Evolutionary conservation across 2,113 vertebrate species (phyloP).

Genomic region (Leucoraja erinaceus): DNA sequence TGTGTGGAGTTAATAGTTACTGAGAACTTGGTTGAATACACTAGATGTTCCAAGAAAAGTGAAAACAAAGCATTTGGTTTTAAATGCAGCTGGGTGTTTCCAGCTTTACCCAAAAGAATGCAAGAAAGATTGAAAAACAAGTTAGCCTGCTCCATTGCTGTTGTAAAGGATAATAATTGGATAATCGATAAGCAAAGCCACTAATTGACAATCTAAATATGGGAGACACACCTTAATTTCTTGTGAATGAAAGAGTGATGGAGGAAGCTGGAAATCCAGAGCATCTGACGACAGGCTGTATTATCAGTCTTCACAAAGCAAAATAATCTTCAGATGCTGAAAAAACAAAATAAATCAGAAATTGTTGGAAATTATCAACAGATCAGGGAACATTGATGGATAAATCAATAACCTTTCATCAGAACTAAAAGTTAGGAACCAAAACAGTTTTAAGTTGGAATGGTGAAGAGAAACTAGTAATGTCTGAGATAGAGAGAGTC

Average conservation of each 20-base stretch:
- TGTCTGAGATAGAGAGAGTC: too few species aligned
- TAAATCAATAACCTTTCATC: too few species aligned
- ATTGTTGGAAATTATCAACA: too few species aligned
- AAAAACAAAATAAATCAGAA: too few species aligned
- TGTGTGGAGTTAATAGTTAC: background rate
- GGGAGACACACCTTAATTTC: background rate
- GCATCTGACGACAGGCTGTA: background rate
- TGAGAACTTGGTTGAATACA: background rate
- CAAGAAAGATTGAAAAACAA: constrained; percentile 23
- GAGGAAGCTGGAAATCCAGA: background rate
- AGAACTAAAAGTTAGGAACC: too few species aligned
- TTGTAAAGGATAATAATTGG: background rate
- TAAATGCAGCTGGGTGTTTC: background rate
- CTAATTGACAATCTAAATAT: background rate
- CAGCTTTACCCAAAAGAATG: background rate
- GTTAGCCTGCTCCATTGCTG: background rate
- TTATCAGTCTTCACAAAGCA: background rate
- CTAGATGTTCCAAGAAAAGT: background rate
- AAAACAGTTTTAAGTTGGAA: too few species aligned
- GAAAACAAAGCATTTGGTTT: background rate
- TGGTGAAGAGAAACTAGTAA: too few species aligned
- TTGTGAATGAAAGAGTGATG: background rate
- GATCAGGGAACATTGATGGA: too few species aligned
- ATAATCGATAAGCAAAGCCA: background rate
- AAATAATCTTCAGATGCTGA: too few species aligned